A percentile compares a stretch with the other conserved stretches of the same genome.
These are phyloP conservation scores for Butorides virescens DNA, from an alignment of 2,113 vertebrate genomes.

Conservation along the genomic window DNA sequence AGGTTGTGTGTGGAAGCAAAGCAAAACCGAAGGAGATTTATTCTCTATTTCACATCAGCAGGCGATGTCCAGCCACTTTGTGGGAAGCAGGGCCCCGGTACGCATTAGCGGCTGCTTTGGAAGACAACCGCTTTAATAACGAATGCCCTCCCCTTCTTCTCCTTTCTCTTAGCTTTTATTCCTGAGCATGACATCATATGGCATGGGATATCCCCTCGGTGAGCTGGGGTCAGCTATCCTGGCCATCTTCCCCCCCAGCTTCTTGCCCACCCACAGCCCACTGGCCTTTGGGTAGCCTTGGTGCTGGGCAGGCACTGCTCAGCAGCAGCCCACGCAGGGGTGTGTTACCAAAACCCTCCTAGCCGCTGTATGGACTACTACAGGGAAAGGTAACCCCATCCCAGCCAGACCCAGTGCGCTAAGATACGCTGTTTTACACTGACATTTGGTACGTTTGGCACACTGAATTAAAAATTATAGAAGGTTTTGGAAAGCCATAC, in stretches of 20 bases:
- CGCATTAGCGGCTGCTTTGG: neutral
- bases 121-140: fast-evolving
- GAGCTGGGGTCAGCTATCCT: neutral
- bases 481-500: neutral
- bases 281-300: too few species aligned
- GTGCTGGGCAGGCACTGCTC: neutral
- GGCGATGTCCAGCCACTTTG: fast-evolving
- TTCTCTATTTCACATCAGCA: neutral
- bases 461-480: neutral
- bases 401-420: neutral
- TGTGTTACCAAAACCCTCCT: neutral
- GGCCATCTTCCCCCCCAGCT: neutral
- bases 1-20: neutral
- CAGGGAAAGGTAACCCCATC: neutral
- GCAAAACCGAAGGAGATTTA: neutral
- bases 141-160: neutral
- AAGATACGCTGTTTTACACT: fast-evolving
- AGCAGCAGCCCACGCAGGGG: neutral
- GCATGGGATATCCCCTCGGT: neutral
- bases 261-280: neutral
- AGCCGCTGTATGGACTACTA: neutral
- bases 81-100: neutral
- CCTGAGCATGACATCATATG: fast-evolving
- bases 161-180: neutral
- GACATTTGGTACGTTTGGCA: fast-evolving